Base-by-base conservation (phyloP, 2,888 invertebrate species). In the Protophormia terraenovae region DNA sequence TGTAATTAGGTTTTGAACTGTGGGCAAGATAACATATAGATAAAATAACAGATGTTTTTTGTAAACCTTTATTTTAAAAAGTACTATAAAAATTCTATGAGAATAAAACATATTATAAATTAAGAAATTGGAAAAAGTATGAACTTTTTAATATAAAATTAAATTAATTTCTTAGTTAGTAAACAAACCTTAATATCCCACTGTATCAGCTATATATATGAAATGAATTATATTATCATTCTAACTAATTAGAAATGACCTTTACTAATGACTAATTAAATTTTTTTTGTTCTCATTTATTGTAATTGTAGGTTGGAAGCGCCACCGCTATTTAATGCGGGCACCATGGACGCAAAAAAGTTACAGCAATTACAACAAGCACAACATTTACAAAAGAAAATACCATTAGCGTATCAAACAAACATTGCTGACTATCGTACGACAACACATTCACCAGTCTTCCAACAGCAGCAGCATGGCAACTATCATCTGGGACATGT, bases 321-420 rank as follows among this genome's bases (percentile, higher is more conserved):
- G 90, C 95, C 96, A 88, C 94, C 94, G 90, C 93, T 95, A 87
- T 95, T 95, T 91, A 94, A 93, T 91, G 94, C 93, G 89, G 94
- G 93, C 90, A 93, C 93, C 91, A 95, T 95, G 95, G 95, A 96
- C 92, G 94, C 94, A 91, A 95, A 95, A 92, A 94, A 94, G 92
- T 94, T 94, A 87, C 93, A 93, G 80, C 93, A 92, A 78, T 77
- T 93, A 87, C 85, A 92, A 87, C 93, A 93, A 88, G 92, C 92
- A 84, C 90, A 90, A 72, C 90, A 91, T 41, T 90, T 91, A 19
- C 90, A 93, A 92, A 87, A 93, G 92, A 90, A 94, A 93, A 88
- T 94, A 92, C 89, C 94, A 93, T 84, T 93, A 91, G 88, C 94
- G 92, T 92, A 92, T 88, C 92, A 92, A 84, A 91, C 92, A n/a